Base-by-base conservation (phyloP, 1,140 invertebrate genomes). In the Hetaerina americana region DNA sequence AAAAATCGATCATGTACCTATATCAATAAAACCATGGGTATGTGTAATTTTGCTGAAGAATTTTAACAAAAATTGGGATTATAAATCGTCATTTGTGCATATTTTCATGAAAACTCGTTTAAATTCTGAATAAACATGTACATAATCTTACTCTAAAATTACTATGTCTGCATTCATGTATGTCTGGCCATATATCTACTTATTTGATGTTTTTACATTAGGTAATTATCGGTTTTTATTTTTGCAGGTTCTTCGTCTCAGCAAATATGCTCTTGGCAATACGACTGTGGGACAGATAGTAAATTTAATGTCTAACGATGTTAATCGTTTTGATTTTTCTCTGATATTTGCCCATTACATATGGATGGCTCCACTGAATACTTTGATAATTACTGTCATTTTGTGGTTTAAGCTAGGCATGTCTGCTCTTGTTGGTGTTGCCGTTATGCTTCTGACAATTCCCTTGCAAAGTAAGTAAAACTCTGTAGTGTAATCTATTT, bases 211-310 rank as follows among this genome's bases (percentile, higher is more conserved):
- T 40, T 40, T 40, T 40, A 8, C 31, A 40, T 40, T 18, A 40
- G 31, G 31, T 40, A 72, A 28, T 73, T 26, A n/a, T 15, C 49
- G 12, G 70, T 5, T 66, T 25, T 28, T 72, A 27, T 71, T 74
- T 40, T 78, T 75, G 10, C 70, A 85, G 85, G 82, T 87, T 0
- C 78, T 90, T 5, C 82, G 82, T 8, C 76, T 91, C 0, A 90
- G 86, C 73, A 83, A 82, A 70, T 86, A 84, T 0, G 88, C 92
- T 0, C 75, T 95, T 26, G 87, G 87, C 0, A 86, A 91, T 74
- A 92, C 91, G 0, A 91, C 92, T 6, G 86, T 89, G 1, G 93
- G 93, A 0, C 92, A 95, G 81, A 88, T 95, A 71, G 90, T 94
- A 0, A 94, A 94, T 81, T 79, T 94, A 3, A 83, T 94, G 66